A percentile compares a stretch with the other conserved stretches of the same genome.
Evolutionary conservation across 2,888 invertebrate genomes (phyloP).

Genomic region (Deilephila elpenor): DNA sequence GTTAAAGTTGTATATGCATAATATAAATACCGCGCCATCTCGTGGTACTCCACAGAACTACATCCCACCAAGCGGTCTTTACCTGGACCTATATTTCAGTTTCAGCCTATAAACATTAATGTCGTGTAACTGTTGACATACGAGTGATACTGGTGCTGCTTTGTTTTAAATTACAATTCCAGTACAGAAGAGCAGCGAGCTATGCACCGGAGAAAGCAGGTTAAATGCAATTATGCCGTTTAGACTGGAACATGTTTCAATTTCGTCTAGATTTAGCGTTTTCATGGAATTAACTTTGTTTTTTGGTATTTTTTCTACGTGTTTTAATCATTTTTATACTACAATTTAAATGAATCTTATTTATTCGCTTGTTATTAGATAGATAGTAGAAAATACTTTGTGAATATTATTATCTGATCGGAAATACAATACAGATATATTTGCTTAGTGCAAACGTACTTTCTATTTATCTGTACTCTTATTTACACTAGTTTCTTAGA

Average conservation of each 20-base stretch:
- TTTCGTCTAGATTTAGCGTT: constrained; percentile 33
- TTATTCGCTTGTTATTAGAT: too few species aligned
- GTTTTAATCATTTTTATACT: too few species aligned
- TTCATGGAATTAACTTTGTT: not conserved
- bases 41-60: too few species aligned
- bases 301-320: too few species aligned
- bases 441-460: constrained; percentile 45
- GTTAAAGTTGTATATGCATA: too few species aligned
- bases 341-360: too few species aligned
- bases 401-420: not conserved
- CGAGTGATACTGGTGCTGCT: not conserved
- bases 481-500: constrained; percentile 48
- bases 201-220: constrained; percentile 51
- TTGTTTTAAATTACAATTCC: constrained; percentile 37
- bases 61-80: too few species aligned
- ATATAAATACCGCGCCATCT: too few species aligned
- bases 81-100: not conserved
- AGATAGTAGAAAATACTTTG: not conserved
- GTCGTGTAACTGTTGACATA: constrained; percentile 11
- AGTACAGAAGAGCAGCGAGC: constrained; percentile 35
- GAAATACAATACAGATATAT: constrained; percentile 38
- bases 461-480: constrained; percentile 56
- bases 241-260: constrained; percentile 28
- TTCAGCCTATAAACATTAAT: not conserved
- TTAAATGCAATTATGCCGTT: constrained; percentile 37